These are phyloP conservation scores for Oreohelix idahoensis DNA, from an alignment of 1,140 invertebrate species.

Conservation along the genomic window DNA sequence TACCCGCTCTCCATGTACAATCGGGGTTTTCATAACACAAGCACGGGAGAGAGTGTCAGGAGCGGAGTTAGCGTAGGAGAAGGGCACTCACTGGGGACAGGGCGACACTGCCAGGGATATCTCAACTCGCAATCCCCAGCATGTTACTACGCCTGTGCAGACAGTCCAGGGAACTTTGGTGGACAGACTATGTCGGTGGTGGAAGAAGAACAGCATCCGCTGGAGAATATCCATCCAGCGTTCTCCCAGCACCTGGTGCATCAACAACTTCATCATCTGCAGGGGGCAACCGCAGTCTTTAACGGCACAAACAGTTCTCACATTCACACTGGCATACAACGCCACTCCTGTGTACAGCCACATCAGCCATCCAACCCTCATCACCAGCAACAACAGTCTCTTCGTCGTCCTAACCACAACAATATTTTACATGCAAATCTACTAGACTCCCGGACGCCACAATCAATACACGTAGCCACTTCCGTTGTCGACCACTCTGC, in stretches of 20 bases:
- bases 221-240: constrained; percentile 9
- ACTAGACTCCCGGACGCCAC: not conserved
- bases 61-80: not conserved
- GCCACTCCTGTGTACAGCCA: not conserved
- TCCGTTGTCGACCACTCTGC: not conserved
- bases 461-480: not conserved
- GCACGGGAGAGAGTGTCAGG: not conserved
- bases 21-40: constrained; percentile 9
- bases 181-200: constrained; percentile 69
- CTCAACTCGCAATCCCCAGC: constrained; percentile 42
- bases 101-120: not conserved
- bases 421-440: not conserved
- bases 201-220: constrained; percentile 51
- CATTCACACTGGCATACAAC: not conserved
- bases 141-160: constrained; percentile 50
- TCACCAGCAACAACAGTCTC: constrained; percentile 4
- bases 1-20: constrained; percentile 39
- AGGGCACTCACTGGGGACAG: not conserved
- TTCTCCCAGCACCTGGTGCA: constrained; percentile 5
- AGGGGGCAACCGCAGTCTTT: not conserved
- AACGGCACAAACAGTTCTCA: not conserved
- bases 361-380: constrained; percentile 17
- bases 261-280: constrained; percentile 18
- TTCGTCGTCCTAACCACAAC: constrained; percentile 1
- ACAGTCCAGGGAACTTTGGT: constrained; percentile 52